phyloP scores from a whole-genome alignment of 2,888 invertebrate genomes.

The Nomada hirtipes region DNA sequence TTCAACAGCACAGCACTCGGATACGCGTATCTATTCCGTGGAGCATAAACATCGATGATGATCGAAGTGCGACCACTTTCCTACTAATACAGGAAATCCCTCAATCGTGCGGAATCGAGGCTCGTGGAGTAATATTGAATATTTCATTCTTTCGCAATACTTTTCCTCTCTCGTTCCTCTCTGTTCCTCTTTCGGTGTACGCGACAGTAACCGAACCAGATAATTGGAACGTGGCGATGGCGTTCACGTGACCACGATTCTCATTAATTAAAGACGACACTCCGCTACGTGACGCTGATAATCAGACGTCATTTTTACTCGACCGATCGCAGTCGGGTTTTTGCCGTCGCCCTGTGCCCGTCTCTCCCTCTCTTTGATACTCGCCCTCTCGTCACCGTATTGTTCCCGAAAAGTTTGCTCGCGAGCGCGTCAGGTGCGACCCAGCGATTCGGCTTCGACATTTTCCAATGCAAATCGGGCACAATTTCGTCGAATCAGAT shows the following conservation, averaged over 20 bases:
- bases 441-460: neutral
- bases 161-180: neutral
- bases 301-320: constrained; percentile 46
- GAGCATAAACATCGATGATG: constrained; percentile 24
- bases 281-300: constrained; percentile 47
- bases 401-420: constrained; percentile 18
- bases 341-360: neutral
- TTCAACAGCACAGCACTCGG: neutral
- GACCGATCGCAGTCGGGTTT: neutral
- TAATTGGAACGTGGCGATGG: constrained; percentile 40
- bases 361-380: too few species aligned
- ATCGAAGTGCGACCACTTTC: constrained; percentile 35
- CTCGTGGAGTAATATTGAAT: constrained; percentile 14
- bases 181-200: neutral
- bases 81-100: constrained; percentile 53
- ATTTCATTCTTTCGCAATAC: neutral
- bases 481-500: constrained; percentile 54
- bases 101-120: constrained; percentile 34
- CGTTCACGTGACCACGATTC: constrained; percentile 29
- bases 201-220: constrained; percentile 23
- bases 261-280: constrained; percentile 57
- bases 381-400: neutral
- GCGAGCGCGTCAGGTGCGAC: constrained; percentile 24
- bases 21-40: neutral
- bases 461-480: constrained; percentile 44